Percentiles rank a stretch among this genome's conserved stretches.
phyloP scores from a whole-genome alignment of 2,113 vertebrate species.

The Geococcyx californianus region DNA sequence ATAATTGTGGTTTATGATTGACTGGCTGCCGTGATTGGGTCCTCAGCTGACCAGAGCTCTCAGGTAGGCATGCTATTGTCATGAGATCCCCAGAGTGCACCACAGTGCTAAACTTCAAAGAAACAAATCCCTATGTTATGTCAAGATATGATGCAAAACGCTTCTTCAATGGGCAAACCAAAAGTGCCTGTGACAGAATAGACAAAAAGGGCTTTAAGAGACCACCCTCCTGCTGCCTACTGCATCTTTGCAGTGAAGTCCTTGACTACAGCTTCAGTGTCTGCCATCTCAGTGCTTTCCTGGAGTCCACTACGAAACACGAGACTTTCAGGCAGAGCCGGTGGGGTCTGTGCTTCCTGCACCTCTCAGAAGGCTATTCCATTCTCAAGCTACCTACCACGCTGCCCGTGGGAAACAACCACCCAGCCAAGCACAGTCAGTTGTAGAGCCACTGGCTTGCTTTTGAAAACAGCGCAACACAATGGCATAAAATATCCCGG shows the following conservation, averaged over 20 bases:
- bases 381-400: background rate
- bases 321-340: background rate
- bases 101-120: background rate
- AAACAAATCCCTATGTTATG: background rate
- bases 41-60: background rate
- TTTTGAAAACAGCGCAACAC: background rate
- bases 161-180: background rate
- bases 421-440: background rate
- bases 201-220: background rate
- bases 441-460: background rate
- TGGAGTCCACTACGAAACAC: background rate
- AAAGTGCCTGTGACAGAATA: background rate
- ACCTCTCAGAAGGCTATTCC: background rate
- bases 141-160: background rate
- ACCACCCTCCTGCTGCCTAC: background rate
- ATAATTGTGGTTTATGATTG: background rate
- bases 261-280: background rate
- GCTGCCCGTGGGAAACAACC: accelerated
- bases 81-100: background rate
- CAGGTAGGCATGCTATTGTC: background rate
- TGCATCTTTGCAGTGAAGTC: background rate
- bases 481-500: background rate
- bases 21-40: background rate
- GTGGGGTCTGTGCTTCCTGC: accelerated
- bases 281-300: background rate